Percentiles rank a stretch among this genome's conserved stretches.
phyloP scores from a whole-genome alignment of 2,888 invertebrate genomes.

The Prenolepis imparis region DNA sequence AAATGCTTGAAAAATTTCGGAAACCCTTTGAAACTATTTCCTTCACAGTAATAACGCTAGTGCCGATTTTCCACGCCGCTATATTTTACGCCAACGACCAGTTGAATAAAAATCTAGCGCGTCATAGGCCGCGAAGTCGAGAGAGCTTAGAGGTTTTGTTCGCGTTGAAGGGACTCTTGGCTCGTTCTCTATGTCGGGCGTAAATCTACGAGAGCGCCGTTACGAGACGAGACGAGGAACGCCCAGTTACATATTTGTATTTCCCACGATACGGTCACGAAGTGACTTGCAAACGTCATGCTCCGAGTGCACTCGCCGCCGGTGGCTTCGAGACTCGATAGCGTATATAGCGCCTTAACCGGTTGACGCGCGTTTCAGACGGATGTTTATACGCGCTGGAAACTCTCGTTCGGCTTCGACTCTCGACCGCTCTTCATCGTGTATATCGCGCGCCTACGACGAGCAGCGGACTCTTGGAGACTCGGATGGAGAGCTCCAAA shows the following conservation, averaged over 20 bases:
- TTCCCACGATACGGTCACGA: constrained; percentile 85
- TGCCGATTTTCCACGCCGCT: neutral
- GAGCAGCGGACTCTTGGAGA: constrained; percentile 59
- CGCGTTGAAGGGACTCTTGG: neutral
- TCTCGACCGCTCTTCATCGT: constrained; percentile 61
- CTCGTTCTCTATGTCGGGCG: constrained; percentile 34
- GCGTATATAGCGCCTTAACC: constrained; percentile 67
- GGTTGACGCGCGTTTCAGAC: constrained; percentile 62
- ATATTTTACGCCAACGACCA: constrained; percentile 22
- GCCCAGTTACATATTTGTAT: constrained; percentile 80
- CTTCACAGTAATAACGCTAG: neutral
- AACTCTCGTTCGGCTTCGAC: constrained; percentile 66
- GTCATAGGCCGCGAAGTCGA: neutral
- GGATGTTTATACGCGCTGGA: constrained; percentile 75
- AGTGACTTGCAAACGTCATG: constrained; percentile 83
- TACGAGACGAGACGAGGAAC: constrained; percentile 40
- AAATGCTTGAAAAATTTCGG: neutral
- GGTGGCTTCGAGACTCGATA: constrained; percentile 72
- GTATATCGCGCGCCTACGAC: constrained; percentile 54
- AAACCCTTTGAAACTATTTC: neutral
- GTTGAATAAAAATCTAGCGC: constrained; percentile 24
- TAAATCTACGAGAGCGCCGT: constrained; percentile 45
- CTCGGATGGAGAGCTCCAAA: constrained; percentile 70
- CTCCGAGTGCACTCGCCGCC: constrained; percentile 76
- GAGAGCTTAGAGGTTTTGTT: constrained; percentile 27